Evolutionary conservation across 2,113 vertebrate genomes (phyloP), one percentile per base, ranked within the genome.

Genomic region (Siniperca chuatsi): DNA sequence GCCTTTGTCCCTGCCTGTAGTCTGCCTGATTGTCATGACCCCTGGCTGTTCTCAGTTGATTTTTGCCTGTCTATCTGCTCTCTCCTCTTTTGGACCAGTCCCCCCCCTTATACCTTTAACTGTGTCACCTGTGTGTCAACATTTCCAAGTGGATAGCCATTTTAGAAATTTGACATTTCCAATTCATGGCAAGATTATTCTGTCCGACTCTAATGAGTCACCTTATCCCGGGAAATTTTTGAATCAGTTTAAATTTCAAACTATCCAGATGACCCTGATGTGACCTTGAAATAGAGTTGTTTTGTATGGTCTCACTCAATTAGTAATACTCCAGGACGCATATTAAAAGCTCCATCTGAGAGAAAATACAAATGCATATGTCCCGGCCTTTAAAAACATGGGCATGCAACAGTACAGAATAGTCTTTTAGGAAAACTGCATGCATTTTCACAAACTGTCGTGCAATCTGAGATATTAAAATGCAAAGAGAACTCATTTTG

Each of bases 311-410:
- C 33, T 44, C 25, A 8, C 23, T 84, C 40, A 68, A 58, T 79
- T 61, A 83, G 44, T 29, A 81, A 33, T 29, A 66, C 55, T 71
- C 60, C 6, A 48, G 33, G 61, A 74, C 18, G 6, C 80, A 75
- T 68, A 71, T 58, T 72, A 78, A 79, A 76, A 62, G 16, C 66
- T 25, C 57, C 15, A 15, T 74, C 20, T 60, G 13, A 0, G 18
- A 54, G 46, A 62, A 78, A 72, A 81, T 44, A 60, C 5, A 57
- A 15, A 50, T 3, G 12, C 42, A 72, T 60, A 55, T 18, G 40
- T 25, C 8, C 21, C 8, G 5, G 46, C 13, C 42, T 78, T 83
- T 4, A 61, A 75, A 71, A 73, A 37, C n/a, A 73, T 8, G 1
- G 13, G 20, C 23, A 62, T 48, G 44, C 44, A 57, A 1, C n/a